Evolutionary conservation across 2,888 invertebrate species (phyloP), one percentile per base, ranked within the genome.

Genomic region (Polyploca ridens): DNA sequence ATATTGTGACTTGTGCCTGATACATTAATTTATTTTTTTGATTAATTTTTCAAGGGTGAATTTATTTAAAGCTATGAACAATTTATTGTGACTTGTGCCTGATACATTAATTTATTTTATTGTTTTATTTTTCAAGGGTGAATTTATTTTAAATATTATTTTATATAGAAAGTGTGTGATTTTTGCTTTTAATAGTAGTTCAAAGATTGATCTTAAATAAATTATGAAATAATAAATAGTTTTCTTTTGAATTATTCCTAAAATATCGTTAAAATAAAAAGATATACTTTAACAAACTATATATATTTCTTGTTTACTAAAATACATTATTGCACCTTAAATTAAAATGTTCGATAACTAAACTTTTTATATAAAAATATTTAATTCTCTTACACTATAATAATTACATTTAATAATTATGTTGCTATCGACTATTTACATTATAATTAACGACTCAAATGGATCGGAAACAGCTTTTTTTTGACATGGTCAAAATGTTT

Each of bases 321-420:
- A 81, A 84, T 84, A 85, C 77, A 83, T 81, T 84, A 89, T 87
- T 90, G 89, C 88, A 87, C 84, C 77, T 84, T 76, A 64, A 69
- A 64, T 66, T 74, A 70, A 63, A 69, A 77, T 35, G 79, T 75
- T 75, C 72, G 75, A 76, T 77, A 77, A 77, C 75, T 78, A 81
- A 77, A 79, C 38, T 71, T 76, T 69, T 74, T 82, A 81, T 77
- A 82, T 77, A 84, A 85, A 85, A 78, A 81, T 84, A 80, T 54
- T 19, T 10, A 1, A 10, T 54, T 19, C 16, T 54, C 54, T 54
- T 10, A 19, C 7, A 41, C 38, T 38, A 10, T 41, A 41, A 41
- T 13, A 41, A 13, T 41, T 7, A 13, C 13, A 41, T n/a, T n/a
- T 54, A 54, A 49, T 5, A 54, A 54, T 19, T 54, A 19, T 19